Evolutionary conservation across 2,888 invertebrate genomes (phyloP), one percentile per base, ranked within the genome.

Genomic region (Gryllus longicercus): DNA sequence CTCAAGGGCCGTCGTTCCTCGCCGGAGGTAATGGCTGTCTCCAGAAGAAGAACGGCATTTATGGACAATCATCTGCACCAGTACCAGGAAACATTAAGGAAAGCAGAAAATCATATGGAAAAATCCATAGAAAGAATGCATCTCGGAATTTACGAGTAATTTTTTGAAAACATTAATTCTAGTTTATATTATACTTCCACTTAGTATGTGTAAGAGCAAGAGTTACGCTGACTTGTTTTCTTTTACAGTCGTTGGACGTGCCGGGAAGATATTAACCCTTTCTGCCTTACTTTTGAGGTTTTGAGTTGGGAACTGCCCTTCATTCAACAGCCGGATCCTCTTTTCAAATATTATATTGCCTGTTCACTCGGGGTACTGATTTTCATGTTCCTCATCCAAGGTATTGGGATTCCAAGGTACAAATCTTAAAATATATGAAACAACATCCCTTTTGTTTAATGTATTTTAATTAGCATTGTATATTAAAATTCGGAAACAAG

Each of bases 51-150:
- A 75, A 93, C 92, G 0, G 89, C 90, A 12, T 93, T 93, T 83
- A 93, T 93, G 92, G 92, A 92, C 81, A 91, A 91, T 81, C 92
- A 92, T 85, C 86, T 90, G 49, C 90, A 91, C 38, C 90, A 91
- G 84, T 93, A 92, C 84, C 90, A 91, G 83, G 90, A 92, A 85
- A 91, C 91, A 89, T 86, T 92, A 79, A 91, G 90, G 84, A 89
- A 90, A n/a, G 93, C 93, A 11, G 87, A 95, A 85, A 90, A 92
- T 12, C 93, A 94, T 85, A 95, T 96, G 94, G 91, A 92, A 79
- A 90, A 92, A 63, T 94, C 94, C 83, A 93, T 96, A 83, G 93
- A 95, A 83, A 91, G 93, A 83, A 94, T 96, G 93, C 93, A 94
- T n/a, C 91, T 94, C 82, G 93, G 94, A 81, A 94, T 94, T 86